phyloP scores from a whole-genome alignment of 2,797 vertebrate species.

The Stomatorhinus walkeri region DNA sequence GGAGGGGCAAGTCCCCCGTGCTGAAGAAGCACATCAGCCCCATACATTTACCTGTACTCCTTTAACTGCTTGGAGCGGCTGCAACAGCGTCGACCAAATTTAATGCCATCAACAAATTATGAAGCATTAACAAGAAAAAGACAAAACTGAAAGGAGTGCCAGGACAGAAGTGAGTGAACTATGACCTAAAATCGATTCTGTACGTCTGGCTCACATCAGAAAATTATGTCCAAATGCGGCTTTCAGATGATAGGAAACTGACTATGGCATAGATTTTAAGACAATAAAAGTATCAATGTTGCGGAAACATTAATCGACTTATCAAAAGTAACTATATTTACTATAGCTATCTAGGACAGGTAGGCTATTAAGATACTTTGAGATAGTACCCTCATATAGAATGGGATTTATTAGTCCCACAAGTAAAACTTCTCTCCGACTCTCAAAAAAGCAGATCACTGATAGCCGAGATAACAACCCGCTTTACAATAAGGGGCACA shows the following conservation, averaged over 20 bases:
- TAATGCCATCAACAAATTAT: background rate
- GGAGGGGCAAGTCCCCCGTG: background rate
- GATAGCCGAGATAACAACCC: background rate
- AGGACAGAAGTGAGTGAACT: background rate
- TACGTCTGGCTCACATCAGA: background rate
- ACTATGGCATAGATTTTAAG: background rate
- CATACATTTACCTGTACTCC: background rate
- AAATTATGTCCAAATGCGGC: background rate
- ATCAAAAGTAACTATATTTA: background rate
- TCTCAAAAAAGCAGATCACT: background rate
- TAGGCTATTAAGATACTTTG: constrained; percentile 7
- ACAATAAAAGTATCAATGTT: constrained; percentile 8
- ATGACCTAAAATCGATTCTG: background rate
- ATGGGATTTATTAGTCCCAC: background rate
- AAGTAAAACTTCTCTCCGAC: background rate
- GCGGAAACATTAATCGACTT: background rate
- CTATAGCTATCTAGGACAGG: no score
- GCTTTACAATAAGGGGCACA: background rate
- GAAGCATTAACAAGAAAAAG: background rate
- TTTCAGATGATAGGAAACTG: background rate
- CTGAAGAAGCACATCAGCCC: background rate
- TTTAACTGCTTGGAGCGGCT: background rate
- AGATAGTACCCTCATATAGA: background rate
- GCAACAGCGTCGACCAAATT: background rate
- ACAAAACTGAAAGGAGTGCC: background rate